Percentiles rank a stretch among this genome's conserved stretches.
These are phyloP conservation scores for Branchellion lobata DNA, from an alignment of 2,888 invertebrate species.

Conservation along the genomic window DNA sequence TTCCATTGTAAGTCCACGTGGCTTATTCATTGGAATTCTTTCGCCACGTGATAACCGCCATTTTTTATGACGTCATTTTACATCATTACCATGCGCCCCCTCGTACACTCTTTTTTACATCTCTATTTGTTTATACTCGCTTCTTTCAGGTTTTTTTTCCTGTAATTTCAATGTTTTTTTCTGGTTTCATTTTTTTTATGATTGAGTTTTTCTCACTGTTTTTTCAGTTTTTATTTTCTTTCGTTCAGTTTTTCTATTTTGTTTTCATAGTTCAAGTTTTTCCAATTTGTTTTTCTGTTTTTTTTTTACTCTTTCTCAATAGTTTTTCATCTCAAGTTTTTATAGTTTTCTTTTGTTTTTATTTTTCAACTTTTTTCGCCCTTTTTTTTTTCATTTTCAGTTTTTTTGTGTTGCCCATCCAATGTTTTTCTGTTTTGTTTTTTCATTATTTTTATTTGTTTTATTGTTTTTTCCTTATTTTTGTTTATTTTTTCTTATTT, in stretches of 20 bases:
- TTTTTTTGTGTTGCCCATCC: not conserved
- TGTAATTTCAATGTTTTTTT: too few relatives aligned
- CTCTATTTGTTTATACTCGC: too few relatives aligned
- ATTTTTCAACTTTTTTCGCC: not conserved
- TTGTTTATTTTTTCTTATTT: not conserved
- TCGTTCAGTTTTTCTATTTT: too few relatives aligned
- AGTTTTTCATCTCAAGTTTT: not conserved
- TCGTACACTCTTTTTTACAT: too few relatives aligned
- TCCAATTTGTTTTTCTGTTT: not conserved
- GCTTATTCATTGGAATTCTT: conserved; percentile 4
- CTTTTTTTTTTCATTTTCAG: not conserved
- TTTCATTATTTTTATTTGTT: not conserved
- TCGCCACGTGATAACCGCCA: conserved; percentile 14
- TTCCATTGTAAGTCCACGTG: not conserved
- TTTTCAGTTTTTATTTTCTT: too few relatives aligned
- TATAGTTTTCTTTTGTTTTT: not conserved
- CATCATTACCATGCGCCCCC: not conserved
- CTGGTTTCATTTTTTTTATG: too few relatives aligned
- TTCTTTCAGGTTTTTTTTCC: too few relatives aligned
- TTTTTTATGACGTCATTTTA: conserved; percentile 14
- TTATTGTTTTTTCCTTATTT: not conserved
- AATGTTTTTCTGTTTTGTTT: not conserved
- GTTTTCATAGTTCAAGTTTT: not conserved
- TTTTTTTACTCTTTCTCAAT: not conserved
- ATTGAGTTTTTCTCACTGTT: too few relatives aligned